Evolutionary conservation across 2,888 invertebrate genomes (phyloP).

Genomic region (Proisotoma minuta): DNA sequence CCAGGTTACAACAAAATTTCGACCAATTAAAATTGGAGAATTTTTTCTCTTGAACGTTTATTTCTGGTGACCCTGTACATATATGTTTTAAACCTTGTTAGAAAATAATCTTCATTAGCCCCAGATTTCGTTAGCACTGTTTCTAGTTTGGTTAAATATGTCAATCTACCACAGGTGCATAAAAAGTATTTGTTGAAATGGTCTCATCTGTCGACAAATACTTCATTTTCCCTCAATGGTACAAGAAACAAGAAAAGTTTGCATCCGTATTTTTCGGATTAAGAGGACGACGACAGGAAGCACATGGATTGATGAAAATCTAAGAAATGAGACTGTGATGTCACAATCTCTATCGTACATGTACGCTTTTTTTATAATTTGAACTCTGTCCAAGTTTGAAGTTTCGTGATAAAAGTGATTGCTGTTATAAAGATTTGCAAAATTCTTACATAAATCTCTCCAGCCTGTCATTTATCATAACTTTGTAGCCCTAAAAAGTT

Average conservation of each 20-base stretch:
- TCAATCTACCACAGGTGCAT: slow-evolving; percentile 1
- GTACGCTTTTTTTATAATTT: not conserved
- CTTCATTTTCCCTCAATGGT: slow-evolving; percentile 2
- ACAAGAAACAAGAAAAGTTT: not conserved
- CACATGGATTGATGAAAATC: not conserved
- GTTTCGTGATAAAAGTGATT: not conserved
- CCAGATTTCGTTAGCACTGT: no score
- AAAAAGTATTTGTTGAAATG: not conserved
- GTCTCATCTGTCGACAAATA: slow-evolving; percentile 12
- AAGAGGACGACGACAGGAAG: not conserved
- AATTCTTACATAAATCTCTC: not conserved
- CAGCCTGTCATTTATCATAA: no score
- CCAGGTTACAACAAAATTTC: no score
- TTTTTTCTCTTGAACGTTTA: no score
- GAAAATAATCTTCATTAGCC: no score
- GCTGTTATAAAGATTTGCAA: not conserved
- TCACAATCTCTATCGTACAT: not conserved
- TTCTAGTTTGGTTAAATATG: no score
- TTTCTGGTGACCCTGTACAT: no score
- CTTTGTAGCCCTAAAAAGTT: no score
- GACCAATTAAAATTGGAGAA: no score
- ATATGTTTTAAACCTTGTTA: no score
- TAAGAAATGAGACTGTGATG: not conserved
- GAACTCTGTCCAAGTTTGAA: not conserved
- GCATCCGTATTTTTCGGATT: not conserved